phyloP scores from a whole-genome alignment of 2,797 vertebrate genomes.

The Acropternis orthonyx region DNA sequence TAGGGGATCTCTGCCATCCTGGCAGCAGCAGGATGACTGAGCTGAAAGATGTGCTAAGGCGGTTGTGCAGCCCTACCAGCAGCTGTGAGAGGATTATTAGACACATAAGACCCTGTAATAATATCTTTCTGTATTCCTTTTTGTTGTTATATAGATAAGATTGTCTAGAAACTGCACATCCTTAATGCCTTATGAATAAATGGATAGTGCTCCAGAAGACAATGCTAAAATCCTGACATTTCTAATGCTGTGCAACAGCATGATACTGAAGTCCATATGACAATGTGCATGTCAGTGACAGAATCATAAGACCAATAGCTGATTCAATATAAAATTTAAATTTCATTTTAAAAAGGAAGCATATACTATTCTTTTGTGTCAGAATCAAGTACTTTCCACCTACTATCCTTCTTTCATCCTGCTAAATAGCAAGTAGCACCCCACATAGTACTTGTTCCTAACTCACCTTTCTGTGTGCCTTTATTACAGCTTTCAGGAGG shows the following conservation, averaged over 20 bases:
- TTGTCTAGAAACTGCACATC: background rate
- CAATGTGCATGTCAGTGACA: background rate
- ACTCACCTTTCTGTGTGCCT: background rate
- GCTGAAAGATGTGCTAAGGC: background rate
- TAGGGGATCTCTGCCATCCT: background rate
- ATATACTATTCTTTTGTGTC: background rate
- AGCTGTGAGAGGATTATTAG: background rate
- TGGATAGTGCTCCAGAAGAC: background rate
- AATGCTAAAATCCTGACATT: background rate
- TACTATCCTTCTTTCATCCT: background rate
- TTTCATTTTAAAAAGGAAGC: background rate
- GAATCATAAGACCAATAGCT: background rate
- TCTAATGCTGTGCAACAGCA: background rate
- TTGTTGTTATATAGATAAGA: too few relatives aligned
- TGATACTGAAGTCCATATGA: background rate
- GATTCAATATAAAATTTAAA: background rate
- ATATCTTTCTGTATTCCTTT: background rate
- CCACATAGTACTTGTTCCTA: background rate
- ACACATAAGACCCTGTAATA: background rate
- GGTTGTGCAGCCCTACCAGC: background rate
- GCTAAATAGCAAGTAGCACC: background rate
- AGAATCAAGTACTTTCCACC: background rate
- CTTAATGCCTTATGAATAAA: background rate
- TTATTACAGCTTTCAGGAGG: background rate
- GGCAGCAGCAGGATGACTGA: background rate